Percentiles rank a stretch among this genome's conserved stretches.
phyloP scores from a whole-genome alignment of 2,888 invertebrate species.

The Leptura quadrifasciata region DNA sequence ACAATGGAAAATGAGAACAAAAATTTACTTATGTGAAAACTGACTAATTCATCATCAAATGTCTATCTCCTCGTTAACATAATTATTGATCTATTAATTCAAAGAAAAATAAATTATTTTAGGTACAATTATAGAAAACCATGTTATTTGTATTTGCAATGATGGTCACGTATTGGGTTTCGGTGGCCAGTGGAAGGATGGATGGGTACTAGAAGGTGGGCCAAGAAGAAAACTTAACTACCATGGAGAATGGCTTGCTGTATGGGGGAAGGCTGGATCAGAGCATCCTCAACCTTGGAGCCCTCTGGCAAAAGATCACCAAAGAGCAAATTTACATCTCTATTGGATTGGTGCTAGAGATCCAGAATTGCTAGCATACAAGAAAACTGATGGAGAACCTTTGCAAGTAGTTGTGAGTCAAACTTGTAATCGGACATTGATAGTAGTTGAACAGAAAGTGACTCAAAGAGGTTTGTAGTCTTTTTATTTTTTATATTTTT shows the following conservation, averaged over 20 bases:
- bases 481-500: no score
- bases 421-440: constrained; percentile 81
- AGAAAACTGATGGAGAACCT: constrained; percentile 92
- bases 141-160: constrained; percentile 70
- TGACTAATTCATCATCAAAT: no score
- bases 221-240: constrained; percentile 68
- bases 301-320: constrained; percentile 86
- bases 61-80: neutral
- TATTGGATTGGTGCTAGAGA: constrained; percentile 77
- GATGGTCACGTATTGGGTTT: constrained; percentile 71
- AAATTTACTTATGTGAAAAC: no score
- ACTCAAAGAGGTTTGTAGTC: constrained; percentile 76
- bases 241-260: constrained; percentile 77
- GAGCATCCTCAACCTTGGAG: constrained; percentile 96
- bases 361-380: constrained; percentile 85
- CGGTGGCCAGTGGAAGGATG: constrained; percentile 75
- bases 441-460: constrained; percentile 88
- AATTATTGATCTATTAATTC: neutral
- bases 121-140: constrained; percentile 67
- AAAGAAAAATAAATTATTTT: constrained; percentile 27
- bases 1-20: no score
- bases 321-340: constrained; percentile 91
- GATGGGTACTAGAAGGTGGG: constrained; percentile 74
- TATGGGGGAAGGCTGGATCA: constrained; percentile 90
- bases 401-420: constrained; percentile 87